Conservation (phyloP, 2,113 vertebrate species). For the Dicrurus megarhynchus region DNA sequence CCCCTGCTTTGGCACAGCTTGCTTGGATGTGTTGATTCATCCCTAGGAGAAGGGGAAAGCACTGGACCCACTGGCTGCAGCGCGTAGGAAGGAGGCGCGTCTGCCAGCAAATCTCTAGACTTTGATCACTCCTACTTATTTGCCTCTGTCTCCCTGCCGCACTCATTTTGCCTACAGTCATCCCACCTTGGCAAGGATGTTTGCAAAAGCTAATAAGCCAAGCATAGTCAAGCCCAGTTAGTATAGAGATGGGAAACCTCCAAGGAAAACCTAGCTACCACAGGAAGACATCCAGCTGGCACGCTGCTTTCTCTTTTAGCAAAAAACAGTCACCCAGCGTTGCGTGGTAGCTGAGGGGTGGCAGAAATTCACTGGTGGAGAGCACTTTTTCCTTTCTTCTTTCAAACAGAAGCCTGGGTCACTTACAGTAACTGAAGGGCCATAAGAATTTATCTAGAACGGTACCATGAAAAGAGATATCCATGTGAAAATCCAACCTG, state of each 20-base stretch:
- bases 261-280: slow-evolving; percentile 56
- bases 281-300: slow-evolving; percentile 53
- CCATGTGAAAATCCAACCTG: not conserved
- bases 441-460: not conserved
- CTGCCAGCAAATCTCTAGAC: slow-evolving; percentile 57
- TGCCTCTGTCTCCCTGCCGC: slow-evolving; percentile 45
- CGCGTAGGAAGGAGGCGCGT: slow-evolving; percentile 38
- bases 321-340: not conserved
- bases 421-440: not conserved
- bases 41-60: slow-evolving; percentile 41
- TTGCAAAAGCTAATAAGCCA: slow-evolving; percentile 50
- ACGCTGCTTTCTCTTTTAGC: not conserved
- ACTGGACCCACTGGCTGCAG: slow-evolving; percentile 47
- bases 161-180: slow-evolving; percentile 63
- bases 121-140: slow-evolving; percentile 63
- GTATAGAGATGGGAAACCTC: slow-evolving; percentile 57
- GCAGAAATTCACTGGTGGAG: not conserved
- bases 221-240: slow-evolving; percentile 44
- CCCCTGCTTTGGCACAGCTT: slow-evolving; percentile 7
- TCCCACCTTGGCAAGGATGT: slow-evolving; percentile 43
- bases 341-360: not conserved
- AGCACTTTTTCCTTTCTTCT: not conserved
- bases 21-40: slow-evolving; percentile 47
- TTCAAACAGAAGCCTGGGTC: not conserved
- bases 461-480: not conserved